Conservation (phyloP, 2,797 vertebrate genomes). For the Hippocampus kuda region DNA sequence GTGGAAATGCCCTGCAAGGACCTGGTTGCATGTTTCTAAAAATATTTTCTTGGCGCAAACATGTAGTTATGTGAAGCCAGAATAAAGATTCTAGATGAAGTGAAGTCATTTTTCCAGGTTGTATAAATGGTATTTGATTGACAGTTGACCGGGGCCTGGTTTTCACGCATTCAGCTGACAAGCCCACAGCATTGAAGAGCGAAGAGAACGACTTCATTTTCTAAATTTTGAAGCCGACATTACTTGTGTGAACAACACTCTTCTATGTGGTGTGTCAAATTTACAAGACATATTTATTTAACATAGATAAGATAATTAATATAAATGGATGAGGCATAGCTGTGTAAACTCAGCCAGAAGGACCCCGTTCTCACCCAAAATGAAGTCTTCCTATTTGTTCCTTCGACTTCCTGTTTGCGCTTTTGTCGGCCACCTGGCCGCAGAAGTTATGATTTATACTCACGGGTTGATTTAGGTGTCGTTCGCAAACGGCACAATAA, state of each 20-base stretch:
- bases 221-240: too few relatives aligned
- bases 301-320: too few relatives aligned
- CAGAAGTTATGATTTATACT: conserved; percentile 36
- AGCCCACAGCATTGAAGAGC: too few relatives aligned
- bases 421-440: conserved; percentile 21
- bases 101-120: background rate
- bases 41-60: background rate
- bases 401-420: background rate
- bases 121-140: too few relatives aligned
- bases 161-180: too few relatives aligned
- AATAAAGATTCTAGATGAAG: background rate
- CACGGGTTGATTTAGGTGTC: conserved; percentile 48
- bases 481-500: conserved; percentile 59
- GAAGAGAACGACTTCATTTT: too few relatives aligned
- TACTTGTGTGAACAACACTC: too few relatives aligned
- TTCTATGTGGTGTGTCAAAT: too few relatives aligned
- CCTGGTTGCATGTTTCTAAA: too few relatives aligned
- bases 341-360: background rate
- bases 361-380: background rate
- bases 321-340: background rate
- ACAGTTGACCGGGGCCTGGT: too few relatives aligned
- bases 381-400: background rate
- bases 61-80: background rate
- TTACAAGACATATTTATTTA: too few relatives aligned
- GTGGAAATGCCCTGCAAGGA: background rate